These are phyloP conservation scores for Holacanthus passer DNA, from an alignment of 2,113 vertebrate genomes.

Conservation along the genomic window DNA sequence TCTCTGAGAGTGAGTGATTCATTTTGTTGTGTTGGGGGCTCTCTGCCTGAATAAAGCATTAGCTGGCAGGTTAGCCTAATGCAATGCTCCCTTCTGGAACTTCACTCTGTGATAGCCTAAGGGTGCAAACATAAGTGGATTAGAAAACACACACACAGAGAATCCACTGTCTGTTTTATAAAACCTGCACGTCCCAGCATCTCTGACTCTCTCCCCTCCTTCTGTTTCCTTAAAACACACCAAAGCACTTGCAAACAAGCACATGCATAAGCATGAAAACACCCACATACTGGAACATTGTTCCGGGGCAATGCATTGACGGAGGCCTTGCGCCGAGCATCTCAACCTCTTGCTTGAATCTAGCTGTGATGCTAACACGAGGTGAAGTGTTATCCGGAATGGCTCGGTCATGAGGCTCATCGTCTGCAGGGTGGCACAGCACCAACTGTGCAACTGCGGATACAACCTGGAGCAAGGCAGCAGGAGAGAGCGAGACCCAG, in stretches of 20 bases:
- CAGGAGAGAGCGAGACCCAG: slow-evolving; percentile 24
- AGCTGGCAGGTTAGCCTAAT: slow-evolving; percentile 68
- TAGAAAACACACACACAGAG: slow-evolving; percentile 61
- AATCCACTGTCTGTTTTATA: slow-evolving; percentile 50
- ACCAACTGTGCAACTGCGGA: slow-evolving; percentile 23
- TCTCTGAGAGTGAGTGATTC: slow-evolving; percentile 44
- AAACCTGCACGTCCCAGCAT: slow-evolving; percentile 20
- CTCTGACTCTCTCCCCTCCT: slow-evolving; percentile 13
- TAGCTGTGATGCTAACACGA: slow-evolving; percentile 43
- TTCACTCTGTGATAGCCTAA: slow-evolving; percentile 59
- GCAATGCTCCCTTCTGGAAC: slow-evolving; percentile 63
- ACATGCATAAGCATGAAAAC: slow-evolving; percentile 39
- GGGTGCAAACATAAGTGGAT: slow-evolving; percentile 72
- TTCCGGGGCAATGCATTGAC: background rate
- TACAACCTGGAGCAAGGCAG: slow-evolving; percentile 54
- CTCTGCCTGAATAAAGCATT: slow-evolving; percentile 61
- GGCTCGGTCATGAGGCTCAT: slow-evolving; percentile 2
- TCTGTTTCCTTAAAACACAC: background rate
- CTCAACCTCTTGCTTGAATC: slow-evolving; percentile 18
- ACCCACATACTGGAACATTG: slow-evolving; percentile 19
- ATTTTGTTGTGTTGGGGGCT: slow-evolving; percentile 50
- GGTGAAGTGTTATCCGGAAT: slow-evolving; percentile 31
- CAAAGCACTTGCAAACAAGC: slow-evolving; percentile 19
- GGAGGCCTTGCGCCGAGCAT: slow-evolving; percentile 3
- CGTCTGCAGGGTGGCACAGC: slow-evolving; percentile 36